phyloP scores from a whole-genome alignment of 1,140 invertebrate species.

The Zaprionus camerounensis region DNA sequence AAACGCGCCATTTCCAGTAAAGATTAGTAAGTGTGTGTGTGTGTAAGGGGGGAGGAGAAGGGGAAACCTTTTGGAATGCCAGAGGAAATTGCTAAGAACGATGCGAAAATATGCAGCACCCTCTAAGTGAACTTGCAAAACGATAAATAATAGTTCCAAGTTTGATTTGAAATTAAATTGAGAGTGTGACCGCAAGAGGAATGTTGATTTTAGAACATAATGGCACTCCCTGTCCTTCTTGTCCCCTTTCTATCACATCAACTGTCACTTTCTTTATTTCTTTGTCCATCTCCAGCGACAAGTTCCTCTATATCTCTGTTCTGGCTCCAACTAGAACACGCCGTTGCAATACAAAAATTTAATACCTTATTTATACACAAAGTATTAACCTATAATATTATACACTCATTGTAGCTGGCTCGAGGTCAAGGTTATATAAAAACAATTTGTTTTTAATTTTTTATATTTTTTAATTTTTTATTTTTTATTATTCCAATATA shows the following conservation, averaged over 20 bases:
- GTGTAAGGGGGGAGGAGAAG: not conserved
- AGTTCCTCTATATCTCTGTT: no score
- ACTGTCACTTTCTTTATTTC: no score
- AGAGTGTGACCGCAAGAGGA: not conserved
- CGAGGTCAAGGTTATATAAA: no score
- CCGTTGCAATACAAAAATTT: no score
- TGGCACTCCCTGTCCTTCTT: not conserved
- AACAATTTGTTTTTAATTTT: no score
- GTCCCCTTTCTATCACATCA: not conserved
- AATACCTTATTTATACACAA: no score
- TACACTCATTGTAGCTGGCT: no score
- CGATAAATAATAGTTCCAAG: not conserved
- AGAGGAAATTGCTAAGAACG: not conserved
- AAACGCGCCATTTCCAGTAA: slow-evolving; percentile 2
- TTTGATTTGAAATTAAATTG: not conserved
- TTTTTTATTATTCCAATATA: no score
- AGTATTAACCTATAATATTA: no score
- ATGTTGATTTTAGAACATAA: not conserved
- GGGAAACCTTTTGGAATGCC: not conserved
- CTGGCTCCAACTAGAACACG: no score
- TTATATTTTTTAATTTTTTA: no score
- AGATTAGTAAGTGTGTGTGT: not conserved
- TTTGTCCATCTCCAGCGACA: no score
- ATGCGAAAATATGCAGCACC: not conserved
- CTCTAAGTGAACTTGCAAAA: not conserved